A percentile compares a stretch with the other conserved stretches of the same genome.
Conservation (phyloP, 2,113 vertebrate genomes). For the Balaeniceps rex region DNA sequence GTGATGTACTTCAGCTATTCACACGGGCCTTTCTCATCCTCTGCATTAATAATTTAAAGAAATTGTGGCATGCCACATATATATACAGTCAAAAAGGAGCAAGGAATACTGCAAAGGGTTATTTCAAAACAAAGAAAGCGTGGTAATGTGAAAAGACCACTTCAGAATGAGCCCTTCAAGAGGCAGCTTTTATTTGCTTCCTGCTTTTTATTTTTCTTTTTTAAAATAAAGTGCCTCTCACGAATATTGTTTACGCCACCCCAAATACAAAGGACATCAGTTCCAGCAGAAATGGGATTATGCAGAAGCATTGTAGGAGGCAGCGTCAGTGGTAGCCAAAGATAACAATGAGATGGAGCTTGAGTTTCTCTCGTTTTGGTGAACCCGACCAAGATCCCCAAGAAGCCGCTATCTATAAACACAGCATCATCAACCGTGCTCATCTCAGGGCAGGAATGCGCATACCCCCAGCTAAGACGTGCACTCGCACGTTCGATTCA, state of each 20-base stretch:
- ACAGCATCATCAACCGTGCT: background rate
- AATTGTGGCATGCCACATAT: background rate
- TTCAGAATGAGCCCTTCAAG: background rate
- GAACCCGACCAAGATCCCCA: background rate
- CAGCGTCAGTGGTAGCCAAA: background rate
- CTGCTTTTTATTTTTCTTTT: background rate
- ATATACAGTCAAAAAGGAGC: background rate
- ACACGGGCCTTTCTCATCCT: background rate
- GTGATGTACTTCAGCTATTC: background rate
- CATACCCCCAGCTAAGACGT: fast-evolving
- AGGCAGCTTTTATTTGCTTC: background rate
- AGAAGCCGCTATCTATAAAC: background rate
- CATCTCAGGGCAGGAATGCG: background rate
- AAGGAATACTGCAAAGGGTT: background rate
- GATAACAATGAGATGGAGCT: background rate
- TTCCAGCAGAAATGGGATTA: background rate
- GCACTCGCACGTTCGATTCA: too few species aligned
- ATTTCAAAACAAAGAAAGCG: background rate
- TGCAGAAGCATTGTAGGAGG: background rate
- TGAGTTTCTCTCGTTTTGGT: background rate
- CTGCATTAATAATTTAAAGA: conserved; percentile 30
- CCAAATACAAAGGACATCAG: background rate
- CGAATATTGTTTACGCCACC: background rate
- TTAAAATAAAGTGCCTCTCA: background rate
- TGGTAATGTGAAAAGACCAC: background rate